Percentiles rank a stretch among this genome's conserved stretches.
Conservation (phyloP, 2,113 vertebrate species). For the Oryzias melastigma region DNA sequence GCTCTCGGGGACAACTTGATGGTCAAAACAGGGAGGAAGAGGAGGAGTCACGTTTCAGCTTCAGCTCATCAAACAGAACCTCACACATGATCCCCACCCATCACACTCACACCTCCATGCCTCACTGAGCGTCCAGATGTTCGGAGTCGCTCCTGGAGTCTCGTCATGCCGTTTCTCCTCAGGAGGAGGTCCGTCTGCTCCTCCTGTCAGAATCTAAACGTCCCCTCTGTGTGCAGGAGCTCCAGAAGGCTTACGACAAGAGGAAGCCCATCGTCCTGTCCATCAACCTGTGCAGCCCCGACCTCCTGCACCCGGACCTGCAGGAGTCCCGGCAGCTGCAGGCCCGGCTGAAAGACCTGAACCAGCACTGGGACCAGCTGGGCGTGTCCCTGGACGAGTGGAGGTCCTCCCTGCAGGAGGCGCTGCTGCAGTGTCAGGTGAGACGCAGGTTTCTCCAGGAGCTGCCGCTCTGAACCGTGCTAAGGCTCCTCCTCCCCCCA, state of each 20-base stretch:
- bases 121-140: too few species aligned
- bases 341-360: constrained; percentile 88
- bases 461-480: too few species aligned
- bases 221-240: constrained; percentile 78
- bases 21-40: too few species aligned
- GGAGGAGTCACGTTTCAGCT: too few species aligned
- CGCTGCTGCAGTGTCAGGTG: constrained; percentile 96
- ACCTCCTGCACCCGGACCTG: constrained; percentile 85
- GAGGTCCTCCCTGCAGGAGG: constrained; percentile 87
- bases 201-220: not conserved
- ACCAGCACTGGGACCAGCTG: constrained; percentile 88
- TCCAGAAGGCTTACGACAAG: constrained; percentile 92
- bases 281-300: constrained; percentile 93
- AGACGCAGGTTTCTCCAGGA: constrained; percentile 10
- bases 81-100: too few species aligned
- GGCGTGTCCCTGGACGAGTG: constrained; percentile 85
- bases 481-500: constrained; percentile 40
- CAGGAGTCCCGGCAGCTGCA: constrained; percentile 84
- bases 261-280: constrained; percentile 93
- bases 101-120: too few species aligned
- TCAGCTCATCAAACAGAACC: too few species aligned
- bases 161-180: too few species aligned
- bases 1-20: too few species aligned
- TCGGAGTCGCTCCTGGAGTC: too few species aligned
- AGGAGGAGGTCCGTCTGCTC: too few species aligned